phyloP scores from a whole-genome alignment of 2,888 invertebrate genomes.

The Dendrolimus pini region DNA sequence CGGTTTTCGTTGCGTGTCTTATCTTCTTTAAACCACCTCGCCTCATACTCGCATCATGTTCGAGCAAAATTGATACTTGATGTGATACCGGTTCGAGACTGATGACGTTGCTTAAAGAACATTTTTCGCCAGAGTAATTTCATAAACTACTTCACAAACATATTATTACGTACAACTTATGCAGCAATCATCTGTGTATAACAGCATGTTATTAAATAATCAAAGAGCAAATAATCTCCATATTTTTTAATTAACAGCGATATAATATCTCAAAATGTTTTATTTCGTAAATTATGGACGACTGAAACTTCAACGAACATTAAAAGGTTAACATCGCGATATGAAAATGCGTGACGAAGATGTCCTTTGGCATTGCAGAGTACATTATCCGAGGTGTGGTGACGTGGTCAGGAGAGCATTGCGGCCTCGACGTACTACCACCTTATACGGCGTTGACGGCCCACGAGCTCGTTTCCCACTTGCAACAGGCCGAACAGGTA shows the following conservation, averaged over 20 bases:
- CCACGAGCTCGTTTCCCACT: conserved; percentile 38
- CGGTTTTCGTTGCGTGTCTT: conserved; percentile 52
- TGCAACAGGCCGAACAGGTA: conserved; percentile 41
- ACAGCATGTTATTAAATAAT: conserved; percentile 2
- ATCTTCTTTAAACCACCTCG: conserved; percentile 36
- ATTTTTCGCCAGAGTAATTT: conserved; percentile 13
- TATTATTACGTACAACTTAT: conserved; percentile 1
- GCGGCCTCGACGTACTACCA: conserved; percentile 48
- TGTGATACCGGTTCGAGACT: conserved; percentile 32
- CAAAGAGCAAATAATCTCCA: conserved; percentile 1
- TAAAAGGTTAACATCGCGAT: conserved; percentile 1
- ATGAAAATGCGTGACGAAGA: conserved; percentile 24
- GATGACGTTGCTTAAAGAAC: conserved; percentile 18
- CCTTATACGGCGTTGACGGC: conserved; percentile 64
- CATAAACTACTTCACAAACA: conserved; percentile 10
- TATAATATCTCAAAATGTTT: conserved; percentile 1
- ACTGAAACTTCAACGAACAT: neutral
- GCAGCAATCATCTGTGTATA: conserved; percentile 8
- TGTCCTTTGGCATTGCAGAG: conserved; percentile 19
- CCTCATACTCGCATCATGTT: conserved; percentile 29
- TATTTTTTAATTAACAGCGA: conserved; percentile 15
- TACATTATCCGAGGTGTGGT: neutral
- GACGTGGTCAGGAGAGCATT: conserved; percentile 4
- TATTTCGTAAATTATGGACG: neutral
- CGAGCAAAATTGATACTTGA: conserved; percentile 42